These are phyloP conservation scores for Antheraea assamensis DNA, from an alignment of 2,888 invertebrate genomes.

Conservation along the genomic window DNA sequence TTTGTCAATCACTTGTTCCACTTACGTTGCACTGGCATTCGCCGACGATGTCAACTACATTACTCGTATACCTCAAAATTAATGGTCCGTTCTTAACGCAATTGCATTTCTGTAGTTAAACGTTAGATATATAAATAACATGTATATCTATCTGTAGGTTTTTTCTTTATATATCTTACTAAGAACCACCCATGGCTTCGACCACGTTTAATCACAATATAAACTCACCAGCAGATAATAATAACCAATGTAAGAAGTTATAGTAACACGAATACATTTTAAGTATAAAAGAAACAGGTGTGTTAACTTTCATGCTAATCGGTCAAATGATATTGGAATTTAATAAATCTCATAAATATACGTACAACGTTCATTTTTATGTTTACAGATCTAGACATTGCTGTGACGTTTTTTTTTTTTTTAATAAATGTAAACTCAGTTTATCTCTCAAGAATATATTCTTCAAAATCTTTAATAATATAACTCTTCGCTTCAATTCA, in stretches of 20 bases:
- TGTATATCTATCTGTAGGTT: no score
- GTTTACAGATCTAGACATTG: neutral
- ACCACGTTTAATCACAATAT: no score
- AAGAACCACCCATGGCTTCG: no score
- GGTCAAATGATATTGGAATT: no score
- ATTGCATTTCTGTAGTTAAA: neutral
- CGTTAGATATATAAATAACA: neutral
- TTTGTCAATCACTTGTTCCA: constrained; percentile 12
- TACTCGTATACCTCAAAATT: constrained; percentile 7
- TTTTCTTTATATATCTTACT: no score
- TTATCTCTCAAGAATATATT: neutral
- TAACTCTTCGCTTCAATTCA: neutral
- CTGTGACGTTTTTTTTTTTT: neutral
- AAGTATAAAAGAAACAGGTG: no score
- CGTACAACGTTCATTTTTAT: neutral
- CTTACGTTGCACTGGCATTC: constrained; percentile 3
- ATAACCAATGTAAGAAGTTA: no score
- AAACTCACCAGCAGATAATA: no score
- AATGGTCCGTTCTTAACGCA: neutral
- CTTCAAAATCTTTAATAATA: no score
- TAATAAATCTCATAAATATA: no score
- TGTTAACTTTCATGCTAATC: no score
- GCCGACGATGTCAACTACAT: neutral
- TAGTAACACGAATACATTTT: no score
- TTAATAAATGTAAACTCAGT: neutral